Percentiles rank a stretch among this genome's conserved stretches.
Conservation (phyloP, 2,797 vertebrate genomes). For the Macrochelys suwanniensis region DNA sequence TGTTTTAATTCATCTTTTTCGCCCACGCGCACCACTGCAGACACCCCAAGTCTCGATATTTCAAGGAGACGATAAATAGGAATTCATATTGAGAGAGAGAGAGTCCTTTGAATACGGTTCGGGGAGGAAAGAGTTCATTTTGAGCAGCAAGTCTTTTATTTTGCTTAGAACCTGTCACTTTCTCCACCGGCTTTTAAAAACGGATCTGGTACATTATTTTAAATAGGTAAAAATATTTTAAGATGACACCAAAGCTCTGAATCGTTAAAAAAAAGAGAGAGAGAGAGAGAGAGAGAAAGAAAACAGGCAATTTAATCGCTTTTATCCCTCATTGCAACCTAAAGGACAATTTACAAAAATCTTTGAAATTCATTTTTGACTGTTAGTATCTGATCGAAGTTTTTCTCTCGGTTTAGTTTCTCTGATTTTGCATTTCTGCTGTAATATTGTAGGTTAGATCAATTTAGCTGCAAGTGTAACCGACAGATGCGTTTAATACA, state of each 20-base stretch:
- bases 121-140: neutral
- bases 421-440: neutral
- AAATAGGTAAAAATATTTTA: neutral
- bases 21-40: neutral
- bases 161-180: constrained; percentile 44
- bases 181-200: constrained; percentile 63
- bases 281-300: neutral
- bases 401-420: neutral
- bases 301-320: constrained; percentile 16
- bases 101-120: neutral
- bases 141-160: neutral
- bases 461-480: neutral
- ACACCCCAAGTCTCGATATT: neutral
- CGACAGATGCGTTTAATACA: accelerated
- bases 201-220: neutral
- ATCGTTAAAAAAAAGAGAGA: neutral
- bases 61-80: neutral
- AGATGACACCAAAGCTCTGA: neutral
- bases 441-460: neutral
- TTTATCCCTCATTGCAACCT: neutral
- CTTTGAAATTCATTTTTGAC: constrained; percentile 9
- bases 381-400: neutral
- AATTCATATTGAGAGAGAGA: neutral
- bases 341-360: neutral
- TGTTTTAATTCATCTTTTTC: neutral